A percentile compares a stretch with the other conserved stretches of the same genome.
Conservation (phyloP, 92 coral and sea anemone genomes). For the Heteractis magnifica region DNA sequence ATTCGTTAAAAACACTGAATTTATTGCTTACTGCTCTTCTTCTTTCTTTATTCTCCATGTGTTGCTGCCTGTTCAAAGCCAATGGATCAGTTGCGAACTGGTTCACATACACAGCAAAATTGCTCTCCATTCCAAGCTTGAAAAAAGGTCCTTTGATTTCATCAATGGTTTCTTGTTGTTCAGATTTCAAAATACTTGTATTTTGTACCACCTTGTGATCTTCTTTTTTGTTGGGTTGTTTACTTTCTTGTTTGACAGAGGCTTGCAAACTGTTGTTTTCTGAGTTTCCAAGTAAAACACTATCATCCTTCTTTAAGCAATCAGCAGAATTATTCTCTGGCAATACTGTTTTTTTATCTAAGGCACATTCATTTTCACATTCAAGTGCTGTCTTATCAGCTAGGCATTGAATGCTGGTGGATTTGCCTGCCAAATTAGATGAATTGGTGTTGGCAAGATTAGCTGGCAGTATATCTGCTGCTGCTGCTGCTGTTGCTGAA, state of each 20-base stretch:
- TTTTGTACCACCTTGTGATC: background rate
- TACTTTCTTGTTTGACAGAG: background rate
- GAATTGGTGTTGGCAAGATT: background rate
- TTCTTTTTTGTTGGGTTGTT: background rate
- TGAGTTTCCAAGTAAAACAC: background rate
- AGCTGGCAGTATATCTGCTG: no score
- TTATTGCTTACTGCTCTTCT: conserved; percentile 81
- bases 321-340: background rate
- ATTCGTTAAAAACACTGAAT: conserved; percentile 70
- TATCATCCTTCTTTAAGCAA: background rate
- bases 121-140: conserved; percentile 87
- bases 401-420: background rate
- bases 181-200: background rate
- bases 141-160: conserved; percentile 54
- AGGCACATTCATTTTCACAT: background rate
- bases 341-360: background rate
- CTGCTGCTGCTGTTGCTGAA: no score
- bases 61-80: conserved; percentile 90
- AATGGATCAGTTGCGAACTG: conserved; percentile 79
- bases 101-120: conserved; percentile 70
- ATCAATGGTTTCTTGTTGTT: background rate
- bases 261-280: background rate
- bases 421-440: background rate
- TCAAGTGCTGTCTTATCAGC: no score
- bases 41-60: conserved; percentile 85